These are phyloP conservation scores for Atherix ibis DNA, from an alignment of 2,888 invertebrate species.

Conservation along the genomic window DNA sequence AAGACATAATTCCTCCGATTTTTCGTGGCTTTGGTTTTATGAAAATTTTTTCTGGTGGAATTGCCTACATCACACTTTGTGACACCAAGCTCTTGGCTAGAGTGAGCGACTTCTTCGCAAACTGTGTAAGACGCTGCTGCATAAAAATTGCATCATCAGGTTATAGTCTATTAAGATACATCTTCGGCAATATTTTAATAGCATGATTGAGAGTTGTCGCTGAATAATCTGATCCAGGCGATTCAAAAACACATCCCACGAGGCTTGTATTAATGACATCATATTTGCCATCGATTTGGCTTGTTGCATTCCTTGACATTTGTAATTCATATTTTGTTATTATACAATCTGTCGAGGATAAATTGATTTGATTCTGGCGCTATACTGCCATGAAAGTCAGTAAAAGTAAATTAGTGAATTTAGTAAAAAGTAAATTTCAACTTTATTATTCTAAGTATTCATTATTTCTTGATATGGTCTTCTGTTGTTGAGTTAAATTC, in stretches of 20 bases:
- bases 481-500: slow-evolving; percentile 15
- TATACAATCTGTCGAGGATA: slow-evolving; percentile 7
- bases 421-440: slow-evolving; percentile 18
- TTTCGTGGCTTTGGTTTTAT: slow-evolving; percentile 66
- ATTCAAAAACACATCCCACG: background rate
- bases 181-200: slow-evolving; percentile 25
- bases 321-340: slow-evolving; percentile 3
- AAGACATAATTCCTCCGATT: slow-evolving; percentile 67
- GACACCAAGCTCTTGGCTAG: slow-evolving; percentile 43
- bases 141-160: slow-evolving; percentile 42
- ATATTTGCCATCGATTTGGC: slow-evolving; percentile 34
- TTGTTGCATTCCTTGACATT: too few relatives aligned
- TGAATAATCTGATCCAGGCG: slow-evolving; percentile 36
- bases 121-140: slow-evolving; percentile 47
- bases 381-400: slow-evolving; percentile 46
- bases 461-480: slow-evolving; percentile 18
- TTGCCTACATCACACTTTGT: background rate
- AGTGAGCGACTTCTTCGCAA: slow-evolving; percentile 44
- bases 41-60: slow-evolving; percentile 27
- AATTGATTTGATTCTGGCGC: slow-evolving; percentile 32
- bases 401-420: too few relatives aligned
- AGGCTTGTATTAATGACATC: slow-evolving; percentile 33
- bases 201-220: slow-evolving; percentile 28
- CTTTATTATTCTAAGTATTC: slow-evolving; percentile 17
- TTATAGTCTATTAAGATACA: slow-evolving; percentile 30